Conservation (phyloP, 64 coral and sea anemone species). For the Astreopora myriophthalma region DNA sequence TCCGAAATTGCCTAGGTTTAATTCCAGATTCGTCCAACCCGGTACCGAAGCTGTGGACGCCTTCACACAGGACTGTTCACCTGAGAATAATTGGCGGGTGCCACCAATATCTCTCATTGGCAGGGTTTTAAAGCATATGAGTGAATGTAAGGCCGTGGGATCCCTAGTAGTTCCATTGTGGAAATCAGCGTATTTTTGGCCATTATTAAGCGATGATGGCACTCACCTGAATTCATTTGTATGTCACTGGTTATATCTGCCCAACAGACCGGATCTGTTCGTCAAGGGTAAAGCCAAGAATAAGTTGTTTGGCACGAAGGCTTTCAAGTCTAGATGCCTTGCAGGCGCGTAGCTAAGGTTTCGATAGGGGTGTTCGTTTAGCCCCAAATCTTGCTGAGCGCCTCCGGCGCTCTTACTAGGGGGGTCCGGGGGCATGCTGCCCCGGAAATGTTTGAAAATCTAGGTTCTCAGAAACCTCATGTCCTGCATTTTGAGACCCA, state of each 20-base stretch:
- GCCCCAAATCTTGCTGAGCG: too few species aligned
- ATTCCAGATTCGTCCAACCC: background rate
- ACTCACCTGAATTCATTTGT: too few species aligned
- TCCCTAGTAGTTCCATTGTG: too few species aligned
- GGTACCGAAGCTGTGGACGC: slow-evolving; percentile 1
- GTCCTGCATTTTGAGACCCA: too few species aligned
- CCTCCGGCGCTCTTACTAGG: too few species aligned
- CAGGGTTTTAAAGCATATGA: too few species aligned
- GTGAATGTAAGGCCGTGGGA: too few species aligned
- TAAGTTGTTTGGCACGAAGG: background rate
- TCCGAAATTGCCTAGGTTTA: background rate
- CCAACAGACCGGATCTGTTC: slow-evolving; percentile 11
- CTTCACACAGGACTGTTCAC: background rate
- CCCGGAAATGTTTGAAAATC: too few species aligned
- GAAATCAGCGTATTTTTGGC: background rate
- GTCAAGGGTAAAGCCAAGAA: slow-evolving; percentile 21
- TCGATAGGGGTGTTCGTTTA: too few species aligned
- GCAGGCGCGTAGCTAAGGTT: too few species aligned
- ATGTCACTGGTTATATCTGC: background rate
- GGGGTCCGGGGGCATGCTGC: too few species aligned
- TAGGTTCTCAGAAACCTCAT: too few species aligned
- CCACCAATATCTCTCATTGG: background rate
- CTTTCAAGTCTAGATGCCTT: background rate
- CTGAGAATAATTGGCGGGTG: background rate
- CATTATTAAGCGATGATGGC: background rate